A percentile compares a stretch with the other conserved stretches of the same genome.
These are phyloP conservation scores for Metalampra italica DNA, from an alignment of 2,888 invertebrate species.

Conservation along the genomic window DNA sequence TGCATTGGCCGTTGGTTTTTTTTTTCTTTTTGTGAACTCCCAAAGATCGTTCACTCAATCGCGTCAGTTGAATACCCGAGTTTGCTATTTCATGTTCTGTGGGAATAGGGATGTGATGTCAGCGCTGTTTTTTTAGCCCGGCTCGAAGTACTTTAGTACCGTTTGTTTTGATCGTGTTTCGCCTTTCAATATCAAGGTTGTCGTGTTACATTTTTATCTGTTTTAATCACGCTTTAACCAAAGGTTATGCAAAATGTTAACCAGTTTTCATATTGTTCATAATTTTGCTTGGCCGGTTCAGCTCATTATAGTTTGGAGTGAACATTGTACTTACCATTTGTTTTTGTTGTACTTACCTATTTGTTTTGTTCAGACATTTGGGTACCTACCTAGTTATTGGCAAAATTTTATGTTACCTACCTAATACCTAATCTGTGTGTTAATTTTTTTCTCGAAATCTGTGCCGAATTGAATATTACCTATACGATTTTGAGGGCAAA, in stretches of 20 bases:
- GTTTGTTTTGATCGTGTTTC: slow-evolving; percentile 7
- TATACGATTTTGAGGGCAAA: no score
- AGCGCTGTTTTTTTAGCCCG: slow-evolving; percentile 30
- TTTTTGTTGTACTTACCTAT: no score
- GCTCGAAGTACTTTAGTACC: background rate
- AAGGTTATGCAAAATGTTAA: background rate
- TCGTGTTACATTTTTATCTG: background rate
- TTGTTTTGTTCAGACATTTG: no score
- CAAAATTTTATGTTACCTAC: no score
- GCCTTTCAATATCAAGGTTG: background rate
- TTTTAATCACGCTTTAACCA: slow-evolving; percentile 6
- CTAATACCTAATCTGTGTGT: no score
- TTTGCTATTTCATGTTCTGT: slow-evolving; percentile 35
- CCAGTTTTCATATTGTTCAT: background rate
- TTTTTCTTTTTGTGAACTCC: slow-evolving; percentile 39
- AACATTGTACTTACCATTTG: no score
- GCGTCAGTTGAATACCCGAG: no score
- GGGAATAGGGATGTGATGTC: slow-evolving; percentile 65
- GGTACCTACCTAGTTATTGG: no score
- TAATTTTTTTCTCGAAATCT: no score
- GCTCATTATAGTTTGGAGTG: no score
- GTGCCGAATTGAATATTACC: no score
- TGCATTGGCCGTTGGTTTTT: slow-evolving; percentile 62
- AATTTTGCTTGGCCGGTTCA: no score
- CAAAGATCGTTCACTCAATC: slow-evolving; percentile 57